Percentiles rank a stretch among this genome's conserved stretches.
Evolutionary conservation across 2,888 invertebrate genomes (phyloP).

Genomic region (Perizoma flavofasciatum): DNA sequence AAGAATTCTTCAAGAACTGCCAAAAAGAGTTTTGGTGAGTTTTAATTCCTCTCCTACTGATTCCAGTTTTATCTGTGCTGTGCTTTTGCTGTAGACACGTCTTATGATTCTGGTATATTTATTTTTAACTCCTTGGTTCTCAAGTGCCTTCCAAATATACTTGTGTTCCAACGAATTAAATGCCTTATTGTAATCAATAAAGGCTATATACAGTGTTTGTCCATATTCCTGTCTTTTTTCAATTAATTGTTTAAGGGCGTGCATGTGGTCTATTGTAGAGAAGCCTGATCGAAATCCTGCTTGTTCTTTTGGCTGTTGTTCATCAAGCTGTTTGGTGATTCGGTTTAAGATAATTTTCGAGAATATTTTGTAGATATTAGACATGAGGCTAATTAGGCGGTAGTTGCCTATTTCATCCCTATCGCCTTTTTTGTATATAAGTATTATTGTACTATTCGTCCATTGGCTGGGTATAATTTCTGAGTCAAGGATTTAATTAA

Average conservation of each 20-base stretch:
- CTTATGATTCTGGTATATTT: slow-evolving; percentile 37
- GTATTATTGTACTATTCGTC: too few species aligned
- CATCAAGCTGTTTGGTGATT: slow-evolving; percentile 22
- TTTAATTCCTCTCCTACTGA: slow-evolving; percentile 34
- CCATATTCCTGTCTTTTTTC: slow-evolving; percentile 34
- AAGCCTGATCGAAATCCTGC: slow-evolving; percentile 27
- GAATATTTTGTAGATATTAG: slow-evolving; percentile 5
- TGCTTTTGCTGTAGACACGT: slow-evolving; percentile 35
- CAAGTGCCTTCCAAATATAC: slow-evolving; percentile 34
- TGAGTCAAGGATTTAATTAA: too few species aligned
- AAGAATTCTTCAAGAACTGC: too few species aligned
- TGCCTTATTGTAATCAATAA: slow-evolving; percentile 40
- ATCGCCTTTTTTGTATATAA: too few species aligned
- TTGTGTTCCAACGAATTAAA: slow-evolving; percentile 35
- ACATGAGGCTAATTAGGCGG: too few species aligned
- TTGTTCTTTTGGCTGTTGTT: slow-evolving; percentile 29
- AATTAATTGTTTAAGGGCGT: slow-evolving; percentile 20
- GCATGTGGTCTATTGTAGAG: slow-evolving; percentile 34
- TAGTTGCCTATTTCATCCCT: too few species aligned
- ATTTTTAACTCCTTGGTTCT: slow-evolving; percentile 30
- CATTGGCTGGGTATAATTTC: too few species aligned
- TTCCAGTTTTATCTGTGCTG: slow-evolving; percentile 36
- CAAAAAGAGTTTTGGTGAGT: too few species aligned
- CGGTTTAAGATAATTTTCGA: slow-evolving; percentile 29
- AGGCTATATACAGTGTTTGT: slow-evolving; percentile 29